phyloP scores from a whole-genome alignment of 2,888 invertebrate genomes.

The Sisyra terminalis region DNA sequence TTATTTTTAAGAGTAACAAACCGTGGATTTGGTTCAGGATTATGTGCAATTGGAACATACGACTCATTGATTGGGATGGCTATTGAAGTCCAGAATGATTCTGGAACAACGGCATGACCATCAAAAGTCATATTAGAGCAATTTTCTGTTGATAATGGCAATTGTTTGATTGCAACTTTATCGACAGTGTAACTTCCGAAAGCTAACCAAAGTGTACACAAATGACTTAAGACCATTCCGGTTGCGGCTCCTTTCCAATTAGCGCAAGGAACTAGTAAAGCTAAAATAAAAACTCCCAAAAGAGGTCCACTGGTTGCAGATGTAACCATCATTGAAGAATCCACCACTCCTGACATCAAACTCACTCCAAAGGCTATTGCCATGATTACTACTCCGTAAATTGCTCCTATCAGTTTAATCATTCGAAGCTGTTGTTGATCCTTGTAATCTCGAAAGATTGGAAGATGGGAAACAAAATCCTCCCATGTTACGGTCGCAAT shows the following conservation, averaged over 20 bases:
- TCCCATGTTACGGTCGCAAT: slow-evolving; percentile 78
- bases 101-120: slow-evolving; percentile 33
- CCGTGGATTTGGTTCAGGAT: not conserved
- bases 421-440: slow-evolving; percentile 51
- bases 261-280: slow-evolving; percentile 65
- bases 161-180: slow-evolving; percentile 33
- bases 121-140: slow-evolving; percentile 48
- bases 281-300: slow-evolving; percentile 67
- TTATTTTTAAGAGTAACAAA: not conserved
- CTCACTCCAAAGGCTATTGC: slow-evolving; percentile 64
- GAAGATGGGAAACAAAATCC: slow-evolving; percentile 63
- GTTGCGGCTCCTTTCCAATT: slow-evolving; percentile 72
- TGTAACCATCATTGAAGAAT: slow-evolving; percentile 66
- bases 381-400: slow-evolving; percentile 60
- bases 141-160: slow-evolving; percentile 48
- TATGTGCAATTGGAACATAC: slow-evolving; percentile 5
- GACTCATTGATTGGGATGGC: slow-evolving; percentile 13
- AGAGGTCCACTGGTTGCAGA: slow-evolving; percentile 74
- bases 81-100: slow-evolving; percentile 25
- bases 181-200: slow-evolving; percentile 49
- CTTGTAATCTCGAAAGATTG: slow-evolving; percentile 47
- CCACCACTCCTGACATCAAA: slow-evolving; percentile 62
- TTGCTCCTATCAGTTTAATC: slow-evolving; percentile 53
- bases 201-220: slow-evolving; percentile 59
- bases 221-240: slow-evolving; percentile 61